Conservation (phyloP, 1,140 invertebrate genomes). For the Acarapis woodi region DNA sequence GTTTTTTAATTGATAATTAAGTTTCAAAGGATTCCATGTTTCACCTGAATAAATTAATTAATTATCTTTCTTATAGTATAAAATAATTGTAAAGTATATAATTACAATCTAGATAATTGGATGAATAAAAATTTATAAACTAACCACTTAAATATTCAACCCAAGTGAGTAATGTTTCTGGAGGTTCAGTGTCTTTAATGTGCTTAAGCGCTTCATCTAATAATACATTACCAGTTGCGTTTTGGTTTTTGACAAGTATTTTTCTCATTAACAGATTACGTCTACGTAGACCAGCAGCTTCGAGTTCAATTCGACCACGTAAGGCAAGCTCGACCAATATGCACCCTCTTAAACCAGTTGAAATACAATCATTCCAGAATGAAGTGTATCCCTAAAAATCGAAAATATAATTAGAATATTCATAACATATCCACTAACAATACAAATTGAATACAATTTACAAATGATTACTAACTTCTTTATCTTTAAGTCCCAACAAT, state of each 20-base stretch:
- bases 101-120: neutral
- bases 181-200: constrained; percentile 83
- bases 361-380: constrained; percentile 99
- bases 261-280: constrained; percentile 58
- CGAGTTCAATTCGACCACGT: constrained; percentile 73
- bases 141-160: constrained; percentile 96
- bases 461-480: constrained; percentile 38
- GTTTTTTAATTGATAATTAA: constrained; percentile 93
- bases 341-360: constrained; percentile 84
- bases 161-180: constrained; percentile 93
- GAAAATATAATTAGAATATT: neutral
- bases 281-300: constrained; percentile 80
- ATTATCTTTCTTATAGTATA: constrained; percentile 2
- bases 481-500: constrained; percentile 82
- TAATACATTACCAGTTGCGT: constrained; percentile 85
- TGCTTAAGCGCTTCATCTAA: constrained; percentile 95
- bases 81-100: too few species aligned
- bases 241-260: constrained; percentile 41
- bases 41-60: constrained; percentile 36
- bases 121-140: constrained; percentile 12
- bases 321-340: constrained; percentile 90
- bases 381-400: constrained; percentile 77
- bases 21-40: constrained; percentile 97
- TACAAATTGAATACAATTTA: neutral
- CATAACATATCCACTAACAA: neutral